A percentile compares a stretch with the other conserved stretches of the same genome.
Evolutionary conservation across 2,113 vertebrate species (phyloP).

Genomic region (Nesogale talazaci): DNA sequence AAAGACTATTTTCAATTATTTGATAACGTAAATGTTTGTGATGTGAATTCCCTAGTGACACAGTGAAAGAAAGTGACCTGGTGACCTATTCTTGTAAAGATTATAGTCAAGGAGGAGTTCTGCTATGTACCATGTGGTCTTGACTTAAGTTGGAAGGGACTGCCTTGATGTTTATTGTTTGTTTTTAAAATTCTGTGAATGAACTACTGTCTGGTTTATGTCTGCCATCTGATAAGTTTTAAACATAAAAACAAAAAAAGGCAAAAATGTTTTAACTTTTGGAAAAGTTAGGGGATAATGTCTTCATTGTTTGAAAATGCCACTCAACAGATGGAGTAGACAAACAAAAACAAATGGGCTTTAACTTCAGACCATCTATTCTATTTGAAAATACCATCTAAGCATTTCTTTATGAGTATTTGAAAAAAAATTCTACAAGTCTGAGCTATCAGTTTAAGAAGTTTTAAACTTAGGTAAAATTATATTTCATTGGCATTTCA

Average conservation of each 20-base stretch:
- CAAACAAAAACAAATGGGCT: background rate
- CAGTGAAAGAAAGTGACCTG: background rate
- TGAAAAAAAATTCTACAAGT: too few relatives aligned
- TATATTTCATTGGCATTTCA: too few relatives aligned
- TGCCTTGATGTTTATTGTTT: background rate
- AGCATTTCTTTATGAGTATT: background rate
- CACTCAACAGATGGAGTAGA: conserved; percentile 10
- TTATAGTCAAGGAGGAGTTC: background rate
- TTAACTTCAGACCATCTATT: conserved; percentile 50
- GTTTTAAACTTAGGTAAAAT: too few relatives aligned
- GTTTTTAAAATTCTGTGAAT: background rate
- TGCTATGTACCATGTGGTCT: background rate
- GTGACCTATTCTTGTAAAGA: background rate
- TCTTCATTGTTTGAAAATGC: background rate
- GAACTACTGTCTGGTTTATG: conserved; percentile 16
- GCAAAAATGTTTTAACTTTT: background rate
- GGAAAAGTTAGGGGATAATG: background rate
- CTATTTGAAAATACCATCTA: background rate
- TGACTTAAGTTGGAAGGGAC: background rate
- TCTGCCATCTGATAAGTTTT: background rate
- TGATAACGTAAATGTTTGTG: too few relatives aligned
- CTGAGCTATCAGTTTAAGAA: too few relatives aligned
- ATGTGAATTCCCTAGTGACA: background rate
- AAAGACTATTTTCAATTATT: too few relatives aligned
- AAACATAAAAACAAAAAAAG: background rate